phyloP scores from a whole-genome alignment of 2,888 invertebrate species.

The Lasioglossum pauxillum region DNA sequence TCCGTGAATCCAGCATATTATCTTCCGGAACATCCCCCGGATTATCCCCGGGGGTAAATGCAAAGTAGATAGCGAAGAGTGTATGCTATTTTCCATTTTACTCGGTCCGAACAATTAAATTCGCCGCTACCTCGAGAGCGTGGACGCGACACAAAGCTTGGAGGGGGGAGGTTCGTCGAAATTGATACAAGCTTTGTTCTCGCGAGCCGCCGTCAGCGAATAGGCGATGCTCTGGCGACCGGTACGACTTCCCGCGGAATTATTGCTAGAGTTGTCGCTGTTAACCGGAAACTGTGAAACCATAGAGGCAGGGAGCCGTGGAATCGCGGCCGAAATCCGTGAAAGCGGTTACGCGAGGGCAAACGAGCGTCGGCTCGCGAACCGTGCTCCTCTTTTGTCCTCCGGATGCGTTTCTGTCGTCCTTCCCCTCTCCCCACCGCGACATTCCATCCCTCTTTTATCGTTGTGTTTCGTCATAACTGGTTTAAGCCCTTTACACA shows the following conservation, averaged over 20 bases:
- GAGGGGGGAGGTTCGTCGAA: not conserved
- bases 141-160: not conserved
- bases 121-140: not conserved
- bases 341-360: conserved; percentile 55
- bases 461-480: conserved; percentile 28
- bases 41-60: not conserved
- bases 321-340: conserved; percentile 57
- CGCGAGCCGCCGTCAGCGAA: conserved; percentile 26
- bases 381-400: conserved; percentile 36
- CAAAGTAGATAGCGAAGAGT: not conserved
- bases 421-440: not conserved
- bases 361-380: conserved; percentile 45
- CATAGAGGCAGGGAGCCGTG: conserved; percentile 39
- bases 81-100: not conserved
- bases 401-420: not conserved
- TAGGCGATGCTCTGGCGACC: conserved; percentile 18
- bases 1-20: not conserved
- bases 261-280: conserved; percentile 58
- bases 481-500: conserved; percentile 15
- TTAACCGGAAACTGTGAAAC: conserved; percentile 62
- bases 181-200: conserved; percentile 42
- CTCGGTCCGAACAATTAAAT: conserved; percentile 3
- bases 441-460: conserved; percentile 15
- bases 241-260: conserved; percentile 49
- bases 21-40: not conserved